Conservation (phyloP, 2,888 invertebrate species). For the Lamproptera curius region DNA sequence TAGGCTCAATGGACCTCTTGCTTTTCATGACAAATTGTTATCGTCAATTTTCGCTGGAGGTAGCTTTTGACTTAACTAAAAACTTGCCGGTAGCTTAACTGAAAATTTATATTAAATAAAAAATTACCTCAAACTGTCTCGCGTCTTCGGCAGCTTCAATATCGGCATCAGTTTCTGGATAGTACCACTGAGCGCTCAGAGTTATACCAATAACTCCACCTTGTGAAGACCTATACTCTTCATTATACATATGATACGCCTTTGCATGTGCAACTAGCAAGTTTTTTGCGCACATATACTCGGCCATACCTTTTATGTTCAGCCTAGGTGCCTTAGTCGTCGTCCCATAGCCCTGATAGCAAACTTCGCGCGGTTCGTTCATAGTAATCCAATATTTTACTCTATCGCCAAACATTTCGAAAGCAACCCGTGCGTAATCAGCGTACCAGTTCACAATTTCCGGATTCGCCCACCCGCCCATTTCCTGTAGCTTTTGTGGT, state of each 20-base stretch:
- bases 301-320: constrained; percentile 50
- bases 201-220: constrained; percentile 58
- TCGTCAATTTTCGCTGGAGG: no score
- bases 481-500: constrained; percentile 37
- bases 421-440: constrained; percentile 54
- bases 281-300: constrained; percentile 64
- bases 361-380: constrained; percentile 65
- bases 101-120: no score
- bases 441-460: constrained; percentile 53
- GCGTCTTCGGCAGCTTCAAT: constrained; percentile 52
- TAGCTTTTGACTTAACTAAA: no score
- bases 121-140: constrained; percentile 58
- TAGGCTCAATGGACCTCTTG: no score
- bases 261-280: constrained; percentile 72
- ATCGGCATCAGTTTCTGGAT: constrained; percentile 64
- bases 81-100: no score
- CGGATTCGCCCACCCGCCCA: constrained; percentile 66
- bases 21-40: no score
- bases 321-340: constrained; percentile 38
- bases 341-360: constrained; percentile 54
- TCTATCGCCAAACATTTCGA: constrained; percentile 53
- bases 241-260: constrained; percentile 48
- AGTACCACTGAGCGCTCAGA: constrained; percentile 72
- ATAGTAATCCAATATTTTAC: constrained; percentile 75
- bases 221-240: constrained; percentile 39